phyloP scores from a whole-genome alignment of 1,140 invertebrate species.

The Aphelinus certus region DNA sequence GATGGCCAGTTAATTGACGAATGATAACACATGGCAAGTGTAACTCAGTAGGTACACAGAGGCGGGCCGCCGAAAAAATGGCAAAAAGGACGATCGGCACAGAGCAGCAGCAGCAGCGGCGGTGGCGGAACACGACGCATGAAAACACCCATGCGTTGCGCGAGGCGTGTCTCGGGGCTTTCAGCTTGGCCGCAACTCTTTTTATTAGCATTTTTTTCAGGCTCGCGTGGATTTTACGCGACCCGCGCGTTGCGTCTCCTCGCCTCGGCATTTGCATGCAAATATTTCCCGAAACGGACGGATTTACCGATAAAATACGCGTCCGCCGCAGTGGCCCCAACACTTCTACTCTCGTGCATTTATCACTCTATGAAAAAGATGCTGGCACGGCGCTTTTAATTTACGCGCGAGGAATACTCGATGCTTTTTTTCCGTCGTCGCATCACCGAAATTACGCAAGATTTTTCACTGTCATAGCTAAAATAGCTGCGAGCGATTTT shows the following conservation, averaged over 20 bases:
- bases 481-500: too few relatives aligned
- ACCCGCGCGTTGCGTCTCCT: not conserved
- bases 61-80: not conserved
- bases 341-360: constrained; percentile 13
- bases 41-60: too few relatives aligned
- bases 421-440: too few relatives aligned
- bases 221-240: constrained; percentile 30
- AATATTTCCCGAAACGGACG: constrained; percentile 37
- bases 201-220: not conserved
- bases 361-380: constrained; percentile 35
- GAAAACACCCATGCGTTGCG: constrained; percentile 17
- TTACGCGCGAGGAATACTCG: not conserved
- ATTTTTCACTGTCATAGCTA: too few relatives aligned
- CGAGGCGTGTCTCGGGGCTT: constrained; percentile 11
- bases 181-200: not conserved
- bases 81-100: not conserved
- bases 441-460: too few relatives aligned
- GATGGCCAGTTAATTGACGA: too few relatives aligned
- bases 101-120: not conserved
- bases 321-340: not conserved
- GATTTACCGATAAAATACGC: constrained; percentile 36
- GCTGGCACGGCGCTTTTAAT: constrained; percentile 29
- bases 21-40: too few relatives aligned
- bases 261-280: constrained; percentile 30
- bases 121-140: not conserved